Base-by-base conservation (phyloP, 2,888 invertebrate genomes). In the Caenorhabditis sinica region DNA sequence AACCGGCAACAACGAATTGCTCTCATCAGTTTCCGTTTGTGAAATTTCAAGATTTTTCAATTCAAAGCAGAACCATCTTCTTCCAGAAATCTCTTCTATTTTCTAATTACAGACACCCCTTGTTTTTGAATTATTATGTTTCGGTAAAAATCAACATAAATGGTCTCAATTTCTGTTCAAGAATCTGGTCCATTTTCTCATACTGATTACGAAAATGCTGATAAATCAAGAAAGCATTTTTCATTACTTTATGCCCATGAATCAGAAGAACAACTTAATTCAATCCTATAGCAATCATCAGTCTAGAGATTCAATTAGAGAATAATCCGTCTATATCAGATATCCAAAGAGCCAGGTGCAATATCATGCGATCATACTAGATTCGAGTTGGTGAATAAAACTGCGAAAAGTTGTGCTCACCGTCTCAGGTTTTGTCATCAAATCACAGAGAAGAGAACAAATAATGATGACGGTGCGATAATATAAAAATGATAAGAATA, bases 401-500 rank as follows among this genome's bases (percentile, higher is more conserved):
- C 56, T 56, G 56, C 56, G 56, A 63, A 63, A 65, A 65, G 49
- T 65, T 65, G 45, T 65, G 65, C 65, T 65, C 53, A 23, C 5
- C 20, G 25, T 61, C 43, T 63, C 63, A 45, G 49, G 65, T 65
- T 65, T 65, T 65, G 65, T 65, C 65, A 65, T 65, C 65, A 65
- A 49, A 65, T 51, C 68, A 68, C 68, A 20, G 43, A 33, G 36
- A 60, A 58, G 49, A 72, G 36, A 60, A 30, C 73, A 73, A 73
- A 73, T 36, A 73, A 49, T 73, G 61, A 61, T 61, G 61, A 73
- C 61, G n/a, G 36, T 20, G 45, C 45, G 23, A 23, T 30, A 33
- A 20, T 25, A 56, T 49, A 51, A 61, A 60, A 61, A 23, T 61
- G 73, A 73, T 73, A 73, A 73, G 73, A 72, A 58, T 58, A 58